Evolutionary conservation across 2,888 invertebrate genomes (phyloP).

Genomic region (Flexamia atlantica): DNA sequence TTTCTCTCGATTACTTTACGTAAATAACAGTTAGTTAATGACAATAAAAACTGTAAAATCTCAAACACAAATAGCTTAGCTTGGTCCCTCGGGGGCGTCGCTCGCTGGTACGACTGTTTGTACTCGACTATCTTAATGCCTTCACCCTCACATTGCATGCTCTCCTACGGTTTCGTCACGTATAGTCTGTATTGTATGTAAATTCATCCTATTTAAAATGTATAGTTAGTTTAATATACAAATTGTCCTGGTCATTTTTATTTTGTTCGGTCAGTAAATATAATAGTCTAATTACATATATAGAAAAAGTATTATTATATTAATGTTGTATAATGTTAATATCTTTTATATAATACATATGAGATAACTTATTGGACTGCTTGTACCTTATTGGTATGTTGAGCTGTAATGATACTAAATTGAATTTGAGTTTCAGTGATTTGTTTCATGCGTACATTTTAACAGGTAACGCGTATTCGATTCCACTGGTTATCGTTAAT

Average conservation of each 20-base stretch:
- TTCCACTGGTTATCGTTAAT: not conserved
- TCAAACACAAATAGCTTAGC: slow-evolving; percentile 48
- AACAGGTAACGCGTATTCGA: not conserved
- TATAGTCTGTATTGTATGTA: slow-evolving; percentile 51
- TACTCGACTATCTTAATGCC: slow-evolving; percentile 19
- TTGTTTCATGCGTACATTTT: not conserved
- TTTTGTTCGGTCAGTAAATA: slow-evolving; percentile 31
- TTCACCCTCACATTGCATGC: slow-evolving; percentile 45
- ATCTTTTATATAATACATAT: slow-evolving; percentile 49
- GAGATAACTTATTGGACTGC: slow-evolving; percentile 3
- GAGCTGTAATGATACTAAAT: not conserved
- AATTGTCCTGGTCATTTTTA: slow-evolving; percentile 28
- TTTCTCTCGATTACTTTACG: slow-evolving; percentile 27
- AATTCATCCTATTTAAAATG: slow-evolving; percentile 37
- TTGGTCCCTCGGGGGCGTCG: not conserved
- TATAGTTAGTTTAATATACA: slow-evolving; percentile 45
- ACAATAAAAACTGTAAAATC: slow-evolving; percentile 59
- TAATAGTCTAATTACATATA: slow-evolving; percentile 34
- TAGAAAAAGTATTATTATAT: slow-evolving; percentile 45
- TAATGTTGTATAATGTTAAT: slow-evolving; percentile 54
- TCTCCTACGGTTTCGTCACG: slow-evolving; percentile 23
- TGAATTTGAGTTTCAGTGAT: not conserved
- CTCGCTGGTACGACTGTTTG: slow-evolving; percentile 27
- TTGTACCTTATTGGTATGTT: slow-evolving; percentile 25
- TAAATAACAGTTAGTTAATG: slow-evolving; percentile 55